Base-by-base conservation (phyloP, 1,140 invertebrate genomes). In the Rhopalosiphum maidis region DNA sequence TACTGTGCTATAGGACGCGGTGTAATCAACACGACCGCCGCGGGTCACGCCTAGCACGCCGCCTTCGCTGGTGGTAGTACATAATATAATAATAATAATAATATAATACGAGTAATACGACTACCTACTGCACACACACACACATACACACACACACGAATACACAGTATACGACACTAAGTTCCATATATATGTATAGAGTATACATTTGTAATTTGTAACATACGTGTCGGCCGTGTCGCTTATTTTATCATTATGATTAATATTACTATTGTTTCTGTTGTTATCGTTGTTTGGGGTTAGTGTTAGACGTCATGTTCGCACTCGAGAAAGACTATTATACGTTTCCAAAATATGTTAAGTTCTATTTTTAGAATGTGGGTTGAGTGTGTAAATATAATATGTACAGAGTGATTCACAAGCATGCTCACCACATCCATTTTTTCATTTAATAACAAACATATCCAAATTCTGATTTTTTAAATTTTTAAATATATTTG, bases 1-100 rank as follows among this genome's bases (percentile, higher is more conserved):
- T 41, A 85, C 83, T 15, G 23, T 41, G n/a, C 55, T 7, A 43
- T 68, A 21, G 89, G 23, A 68, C 37, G 43, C 9, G 43, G 43
- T 91, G 90, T 91, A 91, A 91, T 91, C 90, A 91, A 91, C 90
- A 60, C 90, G 90, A 60, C 90, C 90, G 90, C 90, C 90, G 43
- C 90, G 60, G 68, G 90, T 91, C 68, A 91, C 90, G 90, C 85
- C 85, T 87, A 87, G 68, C 90, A 82, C 90, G 60, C 41, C 90
- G 68, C 41, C 89, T 37, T 90, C 89, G 89, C 9, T 55, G 89
- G 55, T 30, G 60, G 90, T 51, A 54, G 86, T 48, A 48, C 60
- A n/a, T n/a, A 48, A 85, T 83, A 86, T 51, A 51, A 51, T 83
- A 82, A 21, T 82, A 82, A 77, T 37, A 37, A 37, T 83, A 83